A percentile compares a stretch with the other conserved stretches of the same genome.
Evolutionary conservation across 1,140 invertebrate species (phyloP).

Genomic region (Aethina tumida): DNA sequence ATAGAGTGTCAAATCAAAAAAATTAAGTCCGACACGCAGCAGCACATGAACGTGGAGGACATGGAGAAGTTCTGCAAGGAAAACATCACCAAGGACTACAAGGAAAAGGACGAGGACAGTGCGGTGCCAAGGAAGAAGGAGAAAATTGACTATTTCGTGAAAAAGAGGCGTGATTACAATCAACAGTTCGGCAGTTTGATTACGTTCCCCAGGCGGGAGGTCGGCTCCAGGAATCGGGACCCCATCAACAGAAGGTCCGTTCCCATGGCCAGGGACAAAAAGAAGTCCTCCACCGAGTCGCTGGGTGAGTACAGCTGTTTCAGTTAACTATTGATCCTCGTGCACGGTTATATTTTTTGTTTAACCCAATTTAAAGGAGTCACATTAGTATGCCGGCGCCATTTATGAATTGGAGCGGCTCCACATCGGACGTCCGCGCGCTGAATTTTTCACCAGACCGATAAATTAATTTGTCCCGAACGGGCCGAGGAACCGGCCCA

Average conservation of each 20-base stretch:
- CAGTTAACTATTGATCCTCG: too few species aligned
- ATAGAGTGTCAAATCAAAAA: conserved; percentile 24
- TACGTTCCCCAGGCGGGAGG: conserved; percentile 29
- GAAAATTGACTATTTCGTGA: conserved; percentile 35
- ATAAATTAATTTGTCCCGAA: too few species aligned
- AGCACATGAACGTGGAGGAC: conserved; percentile 18
- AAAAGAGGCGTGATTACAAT: conserved; percentile 32
- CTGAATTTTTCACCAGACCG: too few species aligned
- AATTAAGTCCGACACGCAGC: conserved; percentile 19
- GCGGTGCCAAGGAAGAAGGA: conserved; percentile 34
- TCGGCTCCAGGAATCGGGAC: conserved; percentile 20
- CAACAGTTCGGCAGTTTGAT: conserved; percentile 33
- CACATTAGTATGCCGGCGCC: too few species aligned
- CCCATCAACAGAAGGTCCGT: conserved; percentile 32
- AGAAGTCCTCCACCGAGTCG: conserved; percentile 28
- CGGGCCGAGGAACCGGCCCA: too few species aligned
- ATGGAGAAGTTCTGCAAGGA: conserved; percentile 35
- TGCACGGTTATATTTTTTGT: too few species aligned
- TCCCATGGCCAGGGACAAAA: conserved; percentile 33
- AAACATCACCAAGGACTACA: conserved; percentile 32
- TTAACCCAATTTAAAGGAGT: too few species aligned
- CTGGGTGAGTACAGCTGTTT: conserved; percentile 27
- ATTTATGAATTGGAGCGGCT: too few species aligned
- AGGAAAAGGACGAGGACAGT: conserved; percentile 33
- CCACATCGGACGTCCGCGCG: too few species aligned